phyloP scores from a whole-genome alignment of 2,113 vertebrate genomes.

The Psilopsiagon aurifrons region DNA sequence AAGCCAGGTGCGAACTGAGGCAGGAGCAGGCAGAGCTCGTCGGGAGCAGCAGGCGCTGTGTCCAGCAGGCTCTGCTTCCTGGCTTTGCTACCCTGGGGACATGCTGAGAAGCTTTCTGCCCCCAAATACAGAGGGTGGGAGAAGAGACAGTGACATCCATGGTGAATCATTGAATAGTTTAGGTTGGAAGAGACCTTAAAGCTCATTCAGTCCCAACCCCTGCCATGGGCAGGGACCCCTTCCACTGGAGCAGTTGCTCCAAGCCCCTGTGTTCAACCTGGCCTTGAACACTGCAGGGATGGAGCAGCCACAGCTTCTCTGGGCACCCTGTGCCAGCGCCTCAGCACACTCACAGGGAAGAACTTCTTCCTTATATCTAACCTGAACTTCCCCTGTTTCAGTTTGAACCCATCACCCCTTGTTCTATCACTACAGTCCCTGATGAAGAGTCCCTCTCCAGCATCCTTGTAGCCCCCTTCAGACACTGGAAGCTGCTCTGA shows the following conservation, averaged over 20 bases:
- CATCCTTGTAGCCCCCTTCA: too few relatives aligned
- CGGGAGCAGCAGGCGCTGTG: not conserved
- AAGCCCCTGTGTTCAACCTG: not conserved
- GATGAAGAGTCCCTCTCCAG: too few relatives aligned
- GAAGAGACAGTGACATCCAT: not conserved
- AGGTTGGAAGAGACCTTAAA: not conserved
- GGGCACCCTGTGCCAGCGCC: not conserved
- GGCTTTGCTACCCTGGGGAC: not conserved
- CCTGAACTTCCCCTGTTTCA: too few relatives aligned
- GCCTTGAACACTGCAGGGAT: not conserved
- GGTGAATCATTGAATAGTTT: not conserved
- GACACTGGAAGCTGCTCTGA: not conserved
- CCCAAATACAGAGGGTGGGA: not conserved
- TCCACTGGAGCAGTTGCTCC: not conserved
- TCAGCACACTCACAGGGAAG: too few relatives aligned
- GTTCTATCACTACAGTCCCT: too few relatives aligned
- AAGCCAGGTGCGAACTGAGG: fast-evolving
- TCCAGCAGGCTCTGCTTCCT: not conserved
- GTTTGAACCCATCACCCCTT: too few relatives aligned
- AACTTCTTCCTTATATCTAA: too few relatives aligned
- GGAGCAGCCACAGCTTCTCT: not conserved
- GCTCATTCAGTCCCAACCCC: not conserved
- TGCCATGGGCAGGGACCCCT: not conserved
- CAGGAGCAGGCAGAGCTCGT: not conserved
- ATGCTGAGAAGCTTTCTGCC: not conserved